Evolutionary conservation across 2,113 vertebrate genomes (phyloP).

Genomic region (Stigmatopora nigra): DNA sequence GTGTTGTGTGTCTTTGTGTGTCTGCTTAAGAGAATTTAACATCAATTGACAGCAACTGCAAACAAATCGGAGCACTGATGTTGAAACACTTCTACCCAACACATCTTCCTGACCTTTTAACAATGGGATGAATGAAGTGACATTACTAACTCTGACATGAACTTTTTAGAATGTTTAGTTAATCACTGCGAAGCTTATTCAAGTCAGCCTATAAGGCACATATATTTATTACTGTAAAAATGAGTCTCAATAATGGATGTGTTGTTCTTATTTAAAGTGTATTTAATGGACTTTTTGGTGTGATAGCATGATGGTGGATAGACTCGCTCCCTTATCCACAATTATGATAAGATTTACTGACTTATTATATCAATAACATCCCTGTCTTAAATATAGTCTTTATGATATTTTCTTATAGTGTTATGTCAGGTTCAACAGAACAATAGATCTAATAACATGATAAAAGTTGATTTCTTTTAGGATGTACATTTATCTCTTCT

Average conservation of each 20-base stretch:
- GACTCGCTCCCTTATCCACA: constrained; percentile 27
- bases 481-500: neutral
- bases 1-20: constrained; percentile 33
- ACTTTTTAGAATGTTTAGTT: constrained; percentile 36
- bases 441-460: neutral
- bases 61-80: constrained; percentile 36
- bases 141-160: constrained; percentile 36
- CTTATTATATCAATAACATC: constrained; percentile 6
- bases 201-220: constrained; percentile 47
- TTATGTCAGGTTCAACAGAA: neutral
- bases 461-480: neutral
- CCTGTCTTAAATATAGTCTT: constrained; percentile 6
- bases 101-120: constrained; percentile 29
- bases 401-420: neutral
- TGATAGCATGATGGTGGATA: constrained; percentile 5
- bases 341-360: constrained; percentile 10
- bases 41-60: constrained; percentile 44
- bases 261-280: constrained; percentile 43
- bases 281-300: constrained; percentile 30
- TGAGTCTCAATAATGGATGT: constrained; percentile 36
- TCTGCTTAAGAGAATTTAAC: constrained; percentile 44
- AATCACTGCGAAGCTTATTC: constrained; percentile 34
- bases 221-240: constrained; percentile 63
- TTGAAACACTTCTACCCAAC: constrained; percentile 27
- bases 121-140: constrained; percentile 27